Conservation (phyloP, 2,113 vertebrate species). For the Microcebus jonahi region DNA sequence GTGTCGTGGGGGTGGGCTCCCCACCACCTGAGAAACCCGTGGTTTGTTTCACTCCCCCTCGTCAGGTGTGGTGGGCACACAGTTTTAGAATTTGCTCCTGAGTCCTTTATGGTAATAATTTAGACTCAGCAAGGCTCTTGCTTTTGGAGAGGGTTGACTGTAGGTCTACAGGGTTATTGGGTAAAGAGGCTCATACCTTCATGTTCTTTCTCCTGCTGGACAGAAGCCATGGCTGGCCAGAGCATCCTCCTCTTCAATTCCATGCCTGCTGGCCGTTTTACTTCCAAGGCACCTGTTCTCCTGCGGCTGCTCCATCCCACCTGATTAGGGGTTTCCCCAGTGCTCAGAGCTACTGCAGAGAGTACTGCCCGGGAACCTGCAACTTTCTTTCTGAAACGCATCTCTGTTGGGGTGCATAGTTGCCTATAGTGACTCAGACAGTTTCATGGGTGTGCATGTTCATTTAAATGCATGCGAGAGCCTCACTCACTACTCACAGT, state of each 20-base stretch:
- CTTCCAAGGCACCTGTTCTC: neutral
- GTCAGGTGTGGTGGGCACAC: neutral
- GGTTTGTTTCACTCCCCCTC: neutral
- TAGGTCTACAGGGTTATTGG: neutral
- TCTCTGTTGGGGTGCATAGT: neutral
- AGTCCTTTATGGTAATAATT: neutral
- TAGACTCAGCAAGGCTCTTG: neutral
- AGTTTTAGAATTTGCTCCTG: neutral
- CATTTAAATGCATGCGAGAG: neutral
- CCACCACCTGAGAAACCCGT: neutral
- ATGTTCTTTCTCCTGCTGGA: neutral
- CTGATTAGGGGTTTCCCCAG: neutral
- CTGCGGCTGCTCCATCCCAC: neutral
- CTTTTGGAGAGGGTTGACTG: neutral
- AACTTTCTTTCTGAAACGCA: neutral
- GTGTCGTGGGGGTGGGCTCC: neutral
- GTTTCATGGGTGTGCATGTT: neutral
- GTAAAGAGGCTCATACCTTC: neutral
- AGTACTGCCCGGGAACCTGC: neutral
- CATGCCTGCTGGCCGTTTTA: neutral
- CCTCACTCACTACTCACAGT: neutral
- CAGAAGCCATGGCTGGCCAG: neutral
- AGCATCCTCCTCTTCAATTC: neutral
- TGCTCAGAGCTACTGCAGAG: neutral
- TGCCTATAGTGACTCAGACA: neutral